Conservation (phyloP, 2,113 vertebrate genomes). For the Oplegnathus fasciatus region DNA sequence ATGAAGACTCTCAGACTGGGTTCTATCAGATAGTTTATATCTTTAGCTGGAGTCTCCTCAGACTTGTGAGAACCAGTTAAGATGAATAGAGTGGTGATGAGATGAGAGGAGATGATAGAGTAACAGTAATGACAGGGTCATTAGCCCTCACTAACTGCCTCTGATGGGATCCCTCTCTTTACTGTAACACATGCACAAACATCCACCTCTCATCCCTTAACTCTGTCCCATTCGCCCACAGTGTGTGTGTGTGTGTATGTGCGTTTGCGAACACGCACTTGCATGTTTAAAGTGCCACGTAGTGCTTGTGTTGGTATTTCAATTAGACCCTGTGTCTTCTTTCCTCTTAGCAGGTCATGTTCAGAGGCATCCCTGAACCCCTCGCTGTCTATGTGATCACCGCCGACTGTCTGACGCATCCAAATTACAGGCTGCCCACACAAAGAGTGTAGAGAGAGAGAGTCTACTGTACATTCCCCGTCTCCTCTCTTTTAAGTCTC, state of each 20-base stretch:
- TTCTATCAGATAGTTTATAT: not conserved
- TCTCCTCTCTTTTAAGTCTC: constrained; percentile 43
- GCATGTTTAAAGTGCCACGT: constrained; percentile 68
- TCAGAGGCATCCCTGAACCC: constrained; percentile 54
- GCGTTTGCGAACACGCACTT: constrained; percentile 33
- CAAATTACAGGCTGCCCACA: constrained; percentile 76
- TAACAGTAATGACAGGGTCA: constrained; percentile 74
- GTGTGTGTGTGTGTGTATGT: constrained; percentile 12
- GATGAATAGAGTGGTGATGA: constrained; percentile 53
- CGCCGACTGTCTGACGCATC: constrained; percentile 41
- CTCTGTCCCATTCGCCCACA: not conserved
- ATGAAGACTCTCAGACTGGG: not conserved
- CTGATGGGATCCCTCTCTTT: constrained; percentile 60
- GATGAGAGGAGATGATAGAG: constrained; percentile 70
- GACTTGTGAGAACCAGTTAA: constrained; percentile 64
- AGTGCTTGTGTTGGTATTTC: constrained; percentile 67
- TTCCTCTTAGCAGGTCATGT: constrained; percentile 45
- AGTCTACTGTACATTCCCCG: constrained; percentile 50
- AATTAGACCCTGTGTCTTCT: constrained; percentile 73
- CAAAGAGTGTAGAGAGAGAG: constrained; percentile 13
- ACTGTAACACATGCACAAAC: constrained; percentile 55
- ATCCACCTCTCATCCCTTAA: constrained; percentile 35
- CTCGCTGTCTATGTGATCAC: constrained; percentile 49
- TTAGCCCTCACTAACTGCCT: constrained; percentile 63
- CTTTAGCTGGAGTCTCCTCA: not conserved